phyloP scores from a whole-genome alignment of 2,113 vertebrate species.

The Arenaria interpres region DNA sequence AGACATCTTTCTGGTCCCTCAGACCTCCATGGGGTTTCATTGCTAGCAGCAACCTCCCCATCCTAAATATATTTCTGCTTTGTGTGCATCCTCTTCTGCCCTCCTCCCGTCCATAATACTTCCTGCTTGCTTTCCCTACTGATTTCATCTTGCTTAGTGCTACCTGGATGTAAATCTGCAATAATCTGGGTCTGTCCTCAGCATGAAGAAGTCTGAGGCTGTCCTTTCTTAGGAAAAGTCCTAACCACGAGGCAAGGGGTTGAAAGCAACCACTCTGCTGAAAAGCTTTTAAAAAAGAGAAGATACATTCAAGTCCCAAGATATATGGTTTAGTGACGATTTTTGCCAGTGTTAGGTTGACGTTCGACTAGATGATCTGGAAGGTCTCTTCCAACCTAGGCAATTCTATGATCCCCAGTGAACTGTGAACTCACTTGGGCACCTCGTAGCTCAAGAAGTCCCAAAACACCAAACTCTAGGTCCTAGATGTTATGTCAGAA shows the following conservation, averaged over 20 bases:
- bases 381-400: too few relatives aligned
- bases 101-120: background rate
- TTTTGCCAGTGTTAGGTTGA: too few relatives aligned
- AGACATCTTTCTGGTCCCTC: background rate
- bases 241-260: background rate
- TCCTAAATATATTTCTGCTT: background rate
- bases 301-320: background rate
- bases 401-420: background rate
- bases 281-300: background rate
- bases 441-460: background rate
- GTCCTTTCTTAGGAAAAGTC: background rate
- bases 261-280: background rate
- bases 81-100: background rate
- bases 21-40: background rate
- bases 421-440: background rate
- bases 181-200: background rate
- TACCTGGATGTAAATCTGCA: background rate
- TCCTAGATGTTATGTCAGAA: fast-evolving
- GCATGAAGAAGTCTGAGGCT: background rate
- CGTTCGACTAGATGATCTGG: too few relatives aligned
- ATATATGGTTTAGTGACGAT: too few relatives aligned
- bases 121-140: background rate
- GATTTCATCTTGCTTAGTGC: background rate
- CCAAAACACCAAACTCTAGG: background rate
- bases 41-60: background rate